phyloP scores from a whole-genome alignment of 2,113 vertebrate genomes.

The Leptosomus discolor region DNA sequence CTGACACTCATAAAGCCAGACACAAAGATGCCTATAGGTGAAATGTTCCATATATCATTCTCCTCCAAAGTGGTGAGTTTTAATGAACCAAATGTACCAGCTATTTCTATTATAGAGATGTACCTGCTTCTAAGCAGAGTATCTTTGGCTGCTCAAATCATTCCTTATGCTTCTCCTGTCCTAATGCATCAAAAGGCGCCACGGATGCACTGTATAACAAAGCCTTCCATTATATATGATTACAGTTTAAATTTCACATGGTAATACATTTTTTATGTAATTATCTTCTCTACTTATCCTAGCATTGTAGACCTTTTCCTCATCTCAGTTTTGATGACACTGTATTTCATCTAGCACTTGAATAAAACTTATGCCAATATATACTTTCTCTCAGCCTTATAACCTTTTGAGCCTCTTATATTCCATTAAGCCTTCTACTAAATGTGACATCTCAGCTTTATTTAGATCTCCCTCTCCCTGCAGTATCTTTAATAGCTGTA shows the following conservation, averaged over 20 bases:
- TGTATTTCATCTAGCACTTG: not conserved
- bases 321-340: not conserved
- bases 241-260: not conserved
- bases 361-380: slow-evolving; percentile 16
- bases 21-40: not conserved
- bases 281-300: not conserved
- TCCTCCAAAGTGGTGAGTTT: not conserved
- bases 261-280: slow-evolving; percentile 9
- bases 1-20: not conserved
- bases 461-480: not conserved
- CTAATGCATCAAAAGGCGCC: not conserved
- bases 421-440: not conserved
- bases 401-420: not conserved
- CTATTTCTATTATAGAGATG: not conserved
- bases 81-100: not conserved
- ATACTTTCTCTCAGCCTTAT: not conserved
- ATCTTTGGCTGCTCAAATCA: not conserved
- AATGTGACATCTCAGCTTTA: not conserved
- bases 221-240: not conserved
- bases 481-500: not conserved
- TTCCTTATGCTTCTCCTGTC: not conserved
- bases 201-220: not conserved
- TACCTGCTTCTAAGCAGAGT: not conserved
- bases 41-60: not conserved
- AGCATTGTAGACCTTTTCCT: not conserved